Conservation (phyloP, 2,888 invertebrate genomes). For the Ferrisia virgata region DNA sequence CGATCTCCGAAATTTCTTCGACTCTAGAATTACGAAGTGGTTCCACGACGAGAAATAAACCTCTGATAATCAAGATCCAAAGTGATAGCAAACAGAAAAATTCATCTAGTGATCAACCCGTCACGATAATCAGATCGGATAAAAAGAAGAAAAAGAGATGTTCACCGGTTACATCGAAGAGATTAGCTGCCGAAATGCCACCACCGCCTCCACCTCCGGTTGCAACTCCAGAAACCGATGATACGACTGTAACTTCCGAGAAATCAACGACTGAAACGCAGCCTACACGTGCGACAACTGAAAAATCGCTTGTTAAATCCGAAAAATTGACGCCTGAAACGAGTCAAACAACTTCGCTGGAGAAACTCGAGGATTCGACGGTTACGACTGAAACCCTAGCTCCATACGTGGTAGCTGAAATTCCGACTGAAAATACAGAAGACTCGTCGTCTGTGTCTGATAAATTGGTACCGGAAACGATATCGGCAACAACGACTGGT, state of each 20-base stretch:
- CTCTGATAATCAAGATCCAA: neutral
- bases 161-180: neutral
- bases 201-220: neutral
- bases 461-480: neutral
- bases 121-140: neutral
- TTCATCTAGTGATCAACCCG: neutral
- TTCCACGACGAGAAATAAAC: neutral
- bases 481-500: neutral
- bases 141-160: conserved; percentile 1
- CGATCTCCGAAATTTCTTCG: neutral
- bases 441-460: neutral
- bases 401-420: neutral
- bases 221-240: neutral
- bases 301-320: neutral
- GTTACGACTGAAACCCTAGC: neutral
- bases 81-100: neutral
- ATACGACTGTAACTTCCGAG: neutral
- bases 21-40: neutral
- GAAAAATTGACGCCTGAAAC: too few relatives aligned
- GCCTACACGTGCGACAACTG: neutral
- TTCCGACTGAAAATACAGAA: neutral
- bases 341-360: too few relatives aligned
- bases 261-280: neutral
- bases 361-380: too few relatives aligned
- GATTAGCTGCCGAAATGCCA: neutral